Evolutionary conservation across 2,888 invertebrate species (phyloP).

Genomic region (Linnaemya tessellans): DNA sequence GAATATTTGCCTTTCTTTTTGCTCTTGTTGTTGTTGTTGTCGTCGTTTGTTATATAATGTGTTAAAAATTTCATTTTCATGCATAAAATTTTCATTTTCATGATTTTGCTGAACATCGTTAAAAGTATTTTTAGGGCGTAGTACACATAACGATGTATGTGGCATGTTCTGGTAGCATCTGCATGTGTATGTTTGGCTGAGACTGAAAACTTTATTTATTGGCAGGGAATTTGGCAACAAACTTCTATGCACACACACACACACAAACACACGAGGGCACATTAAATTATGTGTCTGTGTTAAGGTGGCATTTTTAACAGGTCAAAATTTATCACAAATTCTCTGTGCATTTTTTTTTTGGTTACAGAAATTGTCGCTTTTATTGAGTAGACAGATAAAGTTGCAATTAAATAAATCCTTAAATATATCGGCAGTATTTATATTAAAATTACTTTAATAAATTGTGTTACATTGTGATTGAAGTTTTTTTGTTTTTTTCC

Average conservation of each 20-base stretch:
- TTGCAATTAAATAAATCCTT: constrained; percentile 14
- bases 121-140: constrained; percentile 64
- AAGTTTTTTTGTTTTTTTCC: not conserved
- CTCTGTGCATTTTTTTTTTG: constrained; percentile 19
- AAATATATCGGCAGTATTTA: not conserved
- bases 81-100: constrained; percentile 70
- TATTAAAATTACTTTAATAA: not conserved
- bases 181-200: constrained; percentile 1
- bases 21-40: not conserved
- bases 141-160: constrained; percentile 45
- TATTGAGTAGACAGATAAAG: not conserved
- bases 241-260: too few relatives aligned
- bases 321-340: constrained; percentile 67
- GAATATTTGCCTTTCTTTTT: not conserved
- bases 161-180: constrained; percentile 6
- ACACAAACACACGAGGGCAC: not conserved
- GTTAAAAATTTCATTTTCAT: constrained; percentile 70
- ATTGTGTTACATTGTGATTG: not conserved
- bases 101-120: constrained; percentile 67
- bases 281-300: constrained; percentile 55
- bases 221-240: constrained; percentile 37
- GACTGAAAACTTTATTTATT: constrained; percentile 26
- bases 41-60: constrained; percentile 59
- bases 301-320: constrained; percentile 65
- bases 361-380: constrained; percentile 1